Base-by-base conservation (phyloP, 37 sponge, comb jelly and placozoan genomes). In the Crambe crambe region DNA sequence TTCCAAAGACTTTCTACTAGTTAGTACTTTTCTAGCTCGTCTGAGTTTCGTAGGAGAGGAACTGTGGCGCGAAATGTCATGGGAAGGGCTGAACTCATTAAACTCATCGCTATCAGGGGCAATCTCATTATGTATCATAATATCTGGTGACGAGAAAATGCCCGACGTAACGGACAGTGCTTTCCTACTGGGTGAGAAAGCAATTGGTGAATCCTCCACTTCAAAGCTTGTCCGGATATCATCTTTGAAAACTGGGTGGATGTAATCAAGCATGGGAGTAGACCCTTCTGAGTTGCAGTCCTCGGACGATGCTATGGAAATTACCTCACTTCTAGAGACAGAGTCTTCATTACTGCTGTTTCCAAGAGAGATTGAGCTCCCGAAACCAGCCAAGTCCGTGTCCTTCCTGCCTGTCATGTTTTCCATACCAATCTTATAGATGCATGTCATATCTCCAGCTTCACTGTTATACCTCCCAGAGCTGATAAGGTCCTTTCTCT, bases 401-500 rank as follows among this genome's bases (percentile, higher is more conserved):
- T 9, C 25, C 43, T 37, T 70, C 40, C 70, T 68, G 0, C 80
- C 70, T 2, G 56, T 56, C 80, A 80, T 69, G 27, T 51, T 70
- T 40, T 80, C 59, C 54, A 68, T 39, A 36, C 10, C 22, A 34
- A 80, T 80, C 29, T 70, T 68, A 68, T 80, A 80, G 59, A 80
- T 56, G 40, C 38, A 80, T 1, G 38, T 57, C 27, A 84, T 29
- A 21, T 37, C 38, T 22, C 5, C 17, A 10, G 9, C 25, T 18
- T 74, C 83, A 42, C 25, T 34, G 51, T 47, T 47, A 6, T 47
- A 15, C 32, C 66, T 37, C 0, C 43, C 62, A 20, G 83, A 72
- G 30, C 54, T 23, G 18, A 73, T 21, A 32, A 82, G 73, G 26
- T 58, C 83, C 34, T 71, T 75, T 38, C 76, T 84, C 60, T 84